Evolutionary conservation across 2,888 invertebrate genomes (phyloP).

Genomic region (Dynastes maya): DNA sequence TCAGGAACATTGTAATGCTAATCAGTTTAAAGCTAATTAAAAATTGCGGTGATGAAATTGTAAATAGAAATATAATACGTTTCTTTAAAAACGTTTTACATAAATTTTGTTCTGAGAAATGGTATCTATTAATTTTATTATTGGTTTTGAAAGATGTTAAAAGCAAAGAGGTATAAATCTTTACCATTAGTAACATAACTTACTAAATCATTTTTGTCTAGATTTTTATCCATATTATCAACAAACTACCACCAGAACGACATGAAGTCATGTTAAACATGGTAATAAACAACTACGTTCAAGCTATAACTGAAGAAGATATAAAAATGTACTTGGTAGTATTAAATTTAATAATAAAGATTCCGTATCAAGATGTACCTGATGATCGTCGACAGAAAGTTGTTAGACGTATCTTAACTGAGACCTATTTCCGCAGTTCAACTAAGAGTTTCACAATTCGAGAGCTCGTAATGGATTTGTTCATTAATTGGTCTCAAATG

Average conservation of each 20-base stretch:
- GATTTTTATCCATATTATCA: constrained; percentile 14
- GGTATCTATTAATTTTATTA: constrained; percentile 23
- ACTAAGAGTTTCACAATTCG: constrained; percentile 1
- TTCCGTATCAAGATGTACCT: constrained; percentile 27
- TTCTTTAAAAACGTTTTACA: constrained; percentile 30
- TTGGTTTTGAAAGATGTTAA: not conserved
- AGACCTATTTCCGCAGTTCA: constrained; percentile 28
- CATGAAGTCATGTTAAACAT: constrained; percentile 16
- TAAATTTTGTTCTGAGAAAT: constrained; percentile 13
- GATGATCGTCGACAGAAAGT: constrained; percentile 22
- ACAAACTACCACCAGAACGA: not conserved
- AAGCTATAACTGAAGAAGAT: constrained; percentile 4
- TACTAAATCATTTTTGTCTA: not conserved
- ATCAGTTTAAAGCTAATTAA: constrained; percentile 25
- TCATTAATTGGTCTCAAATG: constrained; percentile 25
- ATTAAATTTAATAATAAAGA: constrained; percentile 6
- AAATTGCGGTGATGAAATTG: not conserved
- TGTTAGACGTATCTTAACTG: constrained; percentile 9
- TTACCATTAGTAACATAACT: not conserved
- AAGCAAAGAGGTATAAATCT: constrained; percentile 27
- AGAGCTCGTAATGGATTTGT: constrained; percentile 26
- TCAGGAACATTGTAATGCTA: not conserved
- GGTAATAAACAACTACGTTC: constrained; percentile 18
- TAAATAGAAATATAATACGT: not conserved
- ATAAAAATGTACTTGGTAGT: constrained; percentile 7